A percentile compares a stretch with the other conserved stretches of the same genome.
Evolutionary conservation across 1,140 invertebrate genomes (phyloP).

Genomic region (Belonocnema kinseyi): DNA sequence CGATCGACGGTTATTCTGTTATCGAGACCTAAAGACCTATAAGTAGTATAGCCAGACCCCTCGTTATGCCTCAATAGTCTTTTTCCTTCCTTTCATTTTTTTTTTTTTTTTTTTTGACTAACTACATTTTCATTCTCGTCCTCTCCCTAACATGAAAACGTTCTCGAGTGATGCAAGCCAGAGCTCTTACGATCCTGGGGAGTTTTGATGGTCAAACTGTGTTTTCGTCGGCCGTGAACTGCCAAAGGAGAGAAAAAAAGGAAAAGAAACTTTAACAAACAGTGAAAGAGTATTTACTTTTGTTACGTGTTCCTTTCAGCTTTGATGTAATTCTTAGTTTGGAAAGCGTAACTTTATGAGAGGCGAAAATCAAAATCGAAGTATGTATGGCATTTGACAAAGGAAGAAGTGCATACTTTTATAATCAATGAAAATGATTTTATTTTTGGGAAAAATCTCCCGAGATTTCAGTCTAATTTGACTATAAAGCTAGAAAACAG

Average conservation of each 20-base stretch:
- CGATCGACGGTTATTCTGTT: constrained; percentile 34
- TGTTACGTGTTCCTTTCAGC: constrained; percentile 21
- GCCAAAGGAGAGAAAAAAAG: constrained; percentile 9
- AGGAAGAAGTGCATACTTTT: no score
- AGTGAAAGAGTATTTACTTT: neutral
- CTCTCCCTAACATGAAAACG: constrained; percentile 23
- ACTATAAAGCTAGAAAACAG: no score
- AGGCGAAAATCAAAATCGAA: no score
- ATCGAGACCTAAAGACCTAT: constrained; percentile 30
- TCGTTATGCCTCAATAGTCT: constrained; percentile 10
- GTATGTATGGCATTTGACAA: no score
- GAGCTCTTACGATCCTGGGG: constrained; percentile 19
- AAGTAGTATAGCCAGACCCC: neutral
- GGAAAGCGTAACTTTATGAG: neutral
- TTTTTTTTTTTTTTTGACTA: constrained; percentile 1
- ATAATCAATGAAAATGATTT: no score
- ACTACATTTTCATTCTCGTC: constrained; percentile 24
- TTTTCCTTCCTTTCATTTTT: constrained; percentile 18
- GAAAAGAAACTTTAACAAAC: constrained; percentile 14
- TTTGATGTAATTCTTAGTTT: neutral
- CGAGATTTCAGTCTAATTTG: no score
- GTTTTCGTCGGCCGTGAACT: constrained; percentile 19
- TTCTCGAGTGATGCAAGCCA: constrained; percentile 24
- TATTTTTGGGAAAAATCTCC: no score
- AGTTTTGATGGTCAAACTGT: constrained; percentile 23